These are phyloP conservation scores for Pterostichus madidus DNA, from an alignment of 2,888 invertebrate species.

Conservation along the genomic window DNA sequence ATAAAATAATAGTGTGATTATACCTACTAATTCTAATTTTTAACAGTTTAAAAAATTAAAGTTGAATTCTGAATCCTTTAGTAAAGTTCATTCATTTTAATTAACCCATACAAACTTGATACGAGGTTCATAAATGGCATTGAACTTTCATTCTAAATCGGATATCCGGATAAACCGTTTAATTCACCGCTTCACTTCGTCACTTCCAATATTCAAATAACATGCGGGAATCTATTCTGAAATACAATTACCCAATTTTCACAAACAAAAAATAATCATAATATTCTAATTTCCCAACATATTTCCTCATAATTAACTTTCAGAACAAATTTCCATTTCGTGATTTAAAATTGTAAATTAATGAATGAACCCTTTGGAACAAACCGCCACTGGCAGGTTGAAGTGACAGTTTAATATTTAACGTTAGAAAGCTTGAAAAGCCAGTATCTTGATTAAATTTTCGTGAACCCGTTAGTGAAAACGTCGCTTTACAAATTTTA, in stretches of 20 bases:
- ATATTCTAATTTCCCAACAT: neutral
- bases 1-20: too few species aligned
- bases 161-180: constrained; percentile 33
- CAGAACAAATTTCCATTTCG: constrained; percentile 14
- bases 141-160: constrained; percentile 14
- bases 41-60: too few species aligned
- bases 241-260: neutral
- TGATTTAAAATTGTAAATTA: neutral
- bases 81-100: neutral
- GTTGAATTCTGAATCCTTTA: too few species aligned
- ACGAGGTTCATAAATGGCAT: neutral
- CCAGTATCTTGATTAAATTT: constrained; percentile 33
- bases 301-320: constrained; percentile 10
- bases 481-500: neutral
- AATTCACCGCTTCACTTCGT: constrained; percentile 23
- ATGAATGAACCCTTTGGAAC: neutral
- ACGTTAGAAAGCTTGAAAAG: constrained; percentile 2
- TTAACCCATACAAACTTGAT: neutral
- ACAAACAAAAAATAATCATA: neutral
- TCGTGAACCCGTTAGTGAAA: constrained; percentile 27
- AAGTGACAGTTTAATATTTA: constrained; percentile 35
- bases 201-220: constrained; percentile 11
- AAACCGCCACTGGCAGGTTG: neutral
- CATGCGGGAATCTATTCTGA: neutral
- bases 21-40: too few species aligned